Conservation (phyloP, 2,113 vertebrate genomes). For the Brachirus orientalis region DNA sequence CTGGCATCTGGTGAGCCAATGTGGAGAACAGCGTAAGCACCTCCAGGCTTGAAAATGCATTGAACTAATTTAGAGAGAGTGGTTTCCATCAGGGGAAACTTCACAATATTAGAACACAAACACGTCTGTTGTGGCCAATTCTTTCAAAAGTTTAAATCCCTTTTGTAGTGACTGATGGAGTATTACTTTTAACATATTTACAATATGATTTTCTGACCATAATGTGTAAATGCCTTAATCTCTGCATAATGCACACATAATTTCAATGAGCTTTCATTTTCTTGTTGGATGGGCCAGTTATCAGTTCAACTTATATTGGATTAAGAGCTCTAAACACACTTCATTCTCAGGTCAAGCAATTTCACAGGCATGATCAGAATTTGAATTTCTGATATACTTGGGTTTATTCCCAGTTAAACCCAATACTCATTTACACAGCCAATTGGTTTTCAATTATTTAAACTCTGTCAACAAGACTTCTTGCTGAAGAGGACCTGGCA, state of each 20-base stretch:
- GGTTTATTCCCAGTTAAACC: conserved; percentile 38
- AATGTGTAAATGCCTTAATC: conserved; percentile 11
- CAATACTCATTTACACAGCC: conserved; percentile 40
- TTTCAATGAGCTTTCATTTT: conserved; percentile 7
- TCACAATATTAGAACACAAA: conserved; percentile 1
- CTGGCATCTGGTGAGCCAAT: conserved; percentile 1
- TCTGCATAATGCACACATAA: conserved; percentile 9
- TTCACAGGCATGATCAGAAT: conserved; percentile 23
- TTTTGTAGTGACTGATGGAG: too few species aligned
- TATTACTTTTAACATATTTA: neutral
- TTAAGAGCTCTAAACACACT: conserved; percentile 30
- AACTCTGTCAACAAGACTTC: conserved; percentile 59
- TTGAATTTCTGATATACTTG: conserved; percentile 24
- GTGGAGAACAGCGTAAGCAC: conserved; percentile 4
- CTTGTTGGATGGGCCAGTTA: conserved; percentile 6
- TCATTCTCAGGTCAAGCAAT: conserved; percentile 29
- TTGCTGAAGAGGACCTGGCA: conserved; percentile 12
- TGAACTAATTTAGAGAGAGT: conserved; percentile 5
- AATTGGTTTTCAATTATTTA: conserved; percentile 52
- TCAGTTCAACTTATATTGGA: conserved; percentile 20
- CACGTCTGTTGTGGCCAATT: neutral
- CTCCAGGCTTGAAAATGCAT: conserved; percentile 17
- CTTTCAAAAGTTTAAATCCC: neutral
- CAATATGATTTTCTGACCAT: neutral
- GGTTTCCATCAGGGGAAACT: conserved; percentile 8